Conservation (phyloP, 2,797 vertebrate genomes). For the Ctenopoma kingsleyae region DNA sequence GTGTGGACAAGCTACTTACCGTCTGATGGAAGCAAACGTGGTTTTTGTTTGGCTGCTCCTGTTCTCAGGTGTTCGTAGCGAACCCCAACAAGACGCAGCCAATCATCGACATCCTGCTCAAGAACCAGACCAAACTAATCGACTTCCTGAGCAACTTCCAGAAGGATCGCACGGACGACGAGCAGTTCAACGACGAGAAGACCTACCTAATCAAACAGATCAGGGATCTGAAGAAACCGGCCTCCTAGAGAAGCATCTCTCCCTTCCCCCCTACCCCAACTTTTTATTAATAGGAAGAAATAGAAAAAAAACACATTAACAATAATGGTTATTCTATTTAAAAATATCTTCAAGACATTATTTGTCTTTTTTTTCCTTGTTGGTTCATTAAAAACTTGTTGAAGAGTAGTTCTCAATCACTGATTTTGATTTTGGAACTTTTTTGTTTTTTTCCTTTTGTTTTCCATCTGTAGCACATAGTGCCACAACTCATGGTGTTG, state of each 20-base stretch:
- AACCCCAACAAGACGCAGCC: constrained; percentile 98
- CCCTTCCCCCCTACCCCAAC: constrained; percentile 38
- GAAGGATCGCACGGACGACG: constrained; percentile 94
- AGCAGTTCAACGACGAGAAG: constrained; percentile 97
- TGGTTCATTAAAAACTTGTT: constrained; percentile 72
- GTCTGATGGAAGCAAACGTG: not conserved
- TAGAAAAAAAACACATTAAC: constrained; percentile 72
- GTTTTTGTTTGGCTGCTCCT: not conserved
- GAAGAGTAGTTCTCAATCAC: constrained; percentile 77
- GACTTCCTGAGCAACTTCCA: constrained; percentile 98
- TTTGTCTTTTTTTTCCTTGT: constrained; percentile 63
- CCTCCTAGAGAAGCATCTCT: constrained; percentile 80
- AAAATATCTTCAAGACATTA: constrained; percentile 67
- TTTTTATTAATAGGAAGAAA: constrained; percentile 78
- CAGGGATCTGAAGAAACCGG: constrained; percentile 93
- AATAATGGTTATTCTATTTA: constrained; percentile 78
- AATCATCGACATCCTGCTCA: constrained; percentile 95
- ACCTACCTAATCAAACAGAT: constrained; percentile 99
- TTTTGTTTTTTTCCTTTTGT: constrained; percentile 26
- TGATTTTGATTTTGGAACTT: constrained; percentile 63
- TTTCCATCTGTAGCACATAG: constrained; percentile 66
- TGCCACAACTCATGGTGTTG: constrained; percentile 67
- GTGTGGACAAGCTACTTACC: no score
- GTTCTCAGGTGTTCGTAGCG: constrained; percentile 93
- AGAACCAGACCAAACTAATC: constrained; percentile 97